Base-by-base conservation (phyloP, 2,888 invertebrate genomes). In the Horisme vitalbata region DNA sequence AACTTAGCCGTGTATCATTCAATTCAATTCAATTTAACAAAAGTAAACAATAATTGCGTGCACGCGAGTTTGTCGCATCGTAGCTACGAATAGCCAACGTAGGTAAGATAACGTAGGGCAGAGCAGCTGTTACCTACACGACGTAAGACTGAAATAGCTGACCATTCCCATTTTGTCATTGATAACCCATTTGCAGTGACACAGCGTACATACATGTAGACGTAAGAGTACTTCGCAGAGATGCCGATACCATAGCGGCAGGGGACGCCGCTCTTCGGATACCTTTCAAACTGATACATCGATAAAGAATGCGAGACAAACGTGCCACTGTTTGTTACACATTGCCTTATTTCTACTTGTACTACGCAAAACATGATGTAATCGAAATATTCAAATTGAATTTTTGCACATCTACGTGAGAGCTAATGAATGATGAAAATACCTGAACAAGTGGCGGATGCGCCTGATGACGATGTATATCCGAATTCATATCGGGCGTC, bases 381-480 rank as follows among this genome's bases (percentile, higher is more conserved):
- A 57, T 50, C 23, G 37, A 38, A 37, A 46, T 35, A 44, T 46
- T 55, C 43, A 46, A 45, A 26, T 14, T 23, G 38, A 41, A 26
- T 32, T 51, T 52, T 53, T 41, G 48, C 32, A 27, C 36, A 18
- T 11, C 4, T 10, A 4, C 3, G 11, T 23, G 23, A 23, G 14
- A 20, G n/a, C 4, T 37, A 28, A 18, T 12, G 11, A 28, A 21
- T 15, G 8, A 31, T 31, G 31, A 31, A 43, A 35, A 18, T 83
- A 89, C 89, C 87, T 89, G 89, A 63, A 83, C 83, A 55, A 89
- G 78, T 71, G 89, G 87, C 78, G 87, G 85, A 75, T 89, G 89
- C 70, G 89, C 87, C 80, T 88, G 89, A 64, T 89, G 89, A 63
- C 89, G 87, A 56, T 89, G 89, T 63, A 89, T 83, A 84, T 89